Evolutionary conservation across 2,113 vertebrate species (phyloP).

Genomic region (Sardina pilchardus): DNA sequence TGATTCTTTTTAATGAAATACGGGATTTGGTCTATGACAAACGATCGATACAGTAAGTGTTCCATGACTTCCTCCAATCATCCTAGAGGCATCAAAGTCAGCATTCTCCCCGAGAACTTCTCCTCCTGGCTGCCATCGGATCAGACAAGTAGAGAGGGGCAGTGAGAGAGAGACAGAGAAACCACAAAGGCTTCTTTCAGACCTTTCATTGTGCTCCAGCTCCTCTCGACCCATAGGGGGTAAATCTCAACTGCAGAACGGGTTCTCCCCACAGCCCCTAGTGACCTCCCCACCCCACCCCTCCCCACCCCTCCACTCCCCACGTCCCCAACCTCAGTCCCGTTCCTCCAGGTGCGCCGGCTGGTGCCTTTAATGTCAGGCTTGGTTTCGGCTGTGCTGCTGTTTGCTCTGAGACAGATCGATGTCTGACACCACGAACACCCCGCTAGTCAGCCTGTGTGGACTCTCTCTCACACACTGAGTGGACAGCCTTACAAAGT

Average conservation of each 20-base stretch:
- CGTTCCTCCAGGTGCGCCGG: conserved; percentile 18
- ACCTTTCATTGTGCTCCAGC: background rate
- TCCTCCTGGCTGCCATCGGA: background rate
- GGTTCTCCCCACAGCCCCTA: conserved; percentile 17
- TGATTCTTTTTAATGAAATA: background rate
- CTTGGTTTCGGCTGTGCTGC: conserved; percentile 44
- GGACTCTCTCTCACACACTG: conserved; percentile 31
- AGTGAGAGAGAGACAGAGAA: background rate
- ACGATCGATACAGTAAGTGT: background rate
- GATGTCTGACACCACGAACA: conserved; percentile 40
- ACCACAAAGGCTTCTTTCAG: background rate
- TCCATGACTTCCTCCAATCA: background rate
- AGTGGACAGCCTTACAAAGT: conserved; percentile 42
- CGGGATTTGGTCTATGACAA: conserved; percentile 1
- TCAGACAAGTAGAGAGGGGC: background rate
- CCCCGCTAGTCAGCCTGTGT: conserved; percentile 54
- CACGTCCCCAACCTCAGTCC: background rate
- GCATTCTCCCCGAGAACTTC: background rate
- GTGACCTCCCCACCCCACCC: background rate
- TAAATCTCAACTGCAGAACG: conserved; percentile 6
- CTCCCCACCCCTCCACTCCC: background rate
- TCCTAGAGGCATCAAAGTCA: background rate
- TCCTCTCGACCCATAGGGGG: conserved; percentile 26
- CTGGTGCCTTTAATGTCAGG: conserved; percentile 41
- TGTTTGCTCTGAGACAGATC: conserved; percentile 48